phyloP scores from a whole-genome alignment of 2,113 vertebrate species.

The Saimiri boliviensis region DNA sequence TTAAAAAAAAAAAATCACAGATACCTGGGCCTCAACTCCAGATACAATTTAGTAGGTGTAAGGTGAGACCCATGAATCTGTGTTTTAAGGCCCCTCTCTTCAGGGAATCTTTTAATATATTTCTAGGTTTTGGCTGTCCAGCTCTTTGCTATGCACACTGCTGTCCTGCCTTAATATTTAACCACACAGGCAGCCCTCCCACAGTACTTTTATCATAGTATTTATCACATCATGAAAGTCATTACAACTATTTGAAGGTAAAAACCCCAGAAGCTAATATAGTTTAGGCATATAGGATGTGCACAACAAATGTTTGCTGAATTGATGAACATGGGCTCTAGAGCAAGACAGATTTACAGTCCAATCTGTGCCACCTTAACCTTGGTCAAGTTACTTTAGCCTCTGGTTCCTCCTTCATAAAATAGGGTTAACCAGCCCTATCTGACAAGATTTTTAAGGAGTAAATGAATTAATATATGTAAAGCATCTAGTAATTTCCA shows the following conservation, averaged over 20 bases:
- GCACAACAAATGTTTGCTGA: constrained; percentile 17
- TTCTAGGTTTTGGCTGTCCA: background rate
- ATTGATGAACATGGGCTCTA: constrained; percentile 10
- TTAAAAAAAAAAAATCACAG: background rate
- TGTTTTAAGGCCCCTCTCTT: background rate
- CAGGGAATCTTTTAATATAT: background rate
- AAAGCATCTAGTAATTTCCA: background rate
- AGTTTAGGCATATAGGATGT: background rate
- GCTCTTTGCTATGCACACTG: background rate
- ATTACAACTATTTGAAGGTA: background rate
- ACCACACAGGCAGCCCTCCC: background rate
- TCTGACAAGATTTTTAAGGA: constrained; percentile 35
- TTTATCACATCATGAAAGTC: background rate
- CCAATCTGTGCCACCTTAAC: background rate
- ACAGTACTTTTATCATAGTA: background rate
- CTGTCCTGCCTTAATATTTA: background rate
- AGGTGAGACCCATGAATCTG: background rate
- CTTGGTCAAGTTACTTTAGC: constrained; percentile 13
- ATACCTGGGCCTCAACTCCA: background rate
- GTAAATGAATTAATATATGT: background rate
- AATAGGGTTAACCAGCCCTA: constrained; percentile 35
- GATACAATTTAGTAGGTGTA: constrained; percentile 19
- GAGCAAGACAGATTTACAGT: constrained; percentile 2
- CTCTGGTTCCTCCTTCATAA: constrained; percentile 26
- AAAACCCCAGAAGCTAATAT: background rate